phyloP scores from a whole-genome alignment of 2,113 vertebrate species.

The Trochalopteron elliotii region DNA sequence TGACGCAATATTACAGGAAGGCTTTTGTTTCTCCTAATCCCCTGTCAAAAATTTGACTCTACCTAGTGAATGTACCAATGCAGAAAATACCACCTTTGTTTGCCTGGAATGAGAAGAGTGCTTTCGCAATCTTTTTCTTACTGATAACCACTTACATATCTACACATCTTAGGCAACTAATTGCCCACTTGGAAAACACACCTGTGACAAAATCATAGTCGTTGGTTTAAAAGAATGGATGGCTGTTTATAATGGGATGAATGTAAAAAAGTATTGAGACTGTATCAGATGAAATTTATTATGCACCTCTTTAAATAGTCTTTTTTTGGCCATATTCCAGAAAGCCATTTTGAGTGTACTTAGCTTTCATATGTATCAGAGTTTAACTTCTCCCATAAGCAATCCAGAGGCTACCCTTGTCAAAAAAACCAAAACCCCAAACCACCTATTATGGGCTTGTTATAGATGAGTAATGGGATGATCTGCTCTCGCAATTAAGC shows the following conservation, averaged over 20 bases:
- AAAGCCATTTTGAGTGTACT: background rate
- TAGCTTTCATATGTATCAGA: background rate
- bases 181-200: background rate
- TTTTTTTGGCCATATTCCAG: background rate
- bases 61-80: background rate
- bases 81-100: background rate
- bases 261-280: background rate
- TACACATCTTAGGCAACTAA: background rate
- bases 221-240: background rate
- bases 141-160: background rate
- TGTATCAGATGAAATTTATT: background rate
- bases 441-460: background rate
- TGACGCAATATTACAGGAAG: background rate
- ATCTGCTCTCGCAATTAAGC: too few species aligned
- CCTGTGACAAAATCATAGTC: background rate
- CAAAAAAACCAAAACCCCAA: background rate
- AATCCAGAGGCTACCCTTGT: background rate
- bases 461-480: background rate
- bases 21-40: background rate
- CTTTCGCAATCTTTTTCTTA: background rate
- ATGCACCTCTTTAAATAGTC: background rate
- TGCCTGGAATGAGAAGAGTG: background rate
- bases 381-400: background rate
- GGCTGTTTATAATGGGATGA: background rate
- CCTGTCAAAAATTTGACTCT: background rate